Evolutionary conservation across 92 coral and sea anemone species (phyloP), one percentile per base, ranked within the genome.

Genomic region (Paragorgia papillata): DNA sequence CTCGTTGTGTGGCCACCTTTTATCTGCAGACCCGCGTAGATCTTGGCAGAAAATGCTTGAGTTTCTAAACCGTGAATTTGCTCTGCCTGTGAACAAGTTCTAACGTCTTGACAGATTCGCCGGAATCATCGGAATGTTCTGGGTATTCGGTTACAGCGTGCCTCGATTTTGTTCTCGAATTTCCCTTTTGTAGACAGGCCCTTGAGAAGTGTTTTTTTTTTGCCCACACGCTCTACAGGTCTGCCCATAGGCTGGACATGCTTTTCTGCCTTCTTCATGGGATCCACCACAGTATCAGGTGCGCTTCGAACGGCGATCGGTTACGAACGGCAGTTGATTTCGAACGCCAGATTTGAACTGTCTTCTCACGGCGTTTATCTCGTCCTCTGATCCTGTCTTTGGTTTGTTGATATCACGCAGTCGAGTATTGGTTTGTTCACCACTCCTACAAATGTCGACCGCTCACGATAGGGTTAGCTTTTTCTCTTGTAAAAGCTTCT

Each of bases 81-180:
- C 30, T 67, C 57, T 21, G 74, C 44, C n/a, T 28, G 34, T n/a
- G 54, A 28, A 25, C 56, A 17, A 67, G 57, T 14, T 64, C 71
- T 22, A 64, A 18, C 15, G 71, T 64, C 27, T 14, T 40, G 10
- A 62, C 33, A 14, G 75, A 74, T 8, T 61, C 66, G 25, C 82
- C 82, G 33, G 75, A 82, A 58, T 79, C 79, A 67, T 26, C 30
- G 12, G 35, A 79, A 25, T 65, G 9, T 4, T 67, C 82, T n/a
- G 15, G 24, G 39, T 27, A 10, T 33, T 46, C 46, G 17, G 34
- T n/a, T 3, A 49, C 31, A 10, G 25, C 18, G 21, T 18, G 48
- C 56, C 2, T 53, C 37, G 64, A 4, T 64, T 4, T 29, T 19
- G 9, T 6, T 29, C 27, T 29, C 1, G 62, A 22, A 18, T 62